phyloP scores from a whole-genome alignment of 2,888 invertebrate species.

The Agrotis clavis region DNA sequence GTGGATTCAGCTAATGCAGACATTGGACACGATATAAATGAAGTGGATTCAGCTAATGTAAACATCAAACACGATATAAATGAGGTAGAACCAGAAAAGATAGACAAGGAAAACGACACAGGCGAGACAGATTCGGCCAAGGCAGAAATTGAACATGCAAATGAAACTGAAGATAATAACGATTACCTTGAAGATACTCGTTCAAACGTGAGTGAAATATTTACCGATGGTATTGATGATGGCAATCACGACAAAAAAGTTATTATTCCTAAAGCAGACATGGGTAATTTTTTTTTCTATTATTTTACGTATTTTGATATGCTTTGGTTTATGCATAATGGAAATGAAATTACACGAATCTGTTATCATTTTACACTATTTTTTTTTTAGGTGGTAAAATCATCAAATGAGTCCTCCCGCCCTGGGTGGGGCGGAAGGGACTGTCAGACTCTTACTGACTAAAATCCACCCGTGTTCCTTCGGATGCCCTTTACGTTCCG shows the following conservation, averaged over 20 bases:
- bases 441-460: too few relatives aligned
- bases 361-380: not conserved
- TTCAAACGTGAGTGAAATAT: conserved; percentile 62
- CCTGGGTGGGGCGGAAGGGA: too few relatives aligned
- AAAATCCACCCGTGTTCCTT: too few relatives aligned
- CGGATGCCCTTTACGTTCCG: too few relatives aligned
- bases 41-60: not conserved
- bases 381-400: too few relatives aligned
- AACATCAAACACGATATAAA: not conserved
- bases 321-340: not conserved
- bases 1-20: not conserved
- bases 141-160: not conserved
- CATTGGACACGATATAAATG: not conserved
- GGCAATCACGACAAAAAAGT: conserved; percentile 76
- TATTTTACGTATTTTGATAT: conserved; percentile 33
- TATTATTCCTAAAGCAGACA: conserved; percentile 77
- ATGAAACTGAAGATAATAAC: conserved; percentile 3
- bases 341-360: not conserved
- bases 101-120: not conserved
- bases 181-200: conserved; percentile 28
- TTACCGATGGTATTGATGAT: conserved; percentile 62
- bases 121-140: not conserved
- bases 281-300: conserved; percentile 77
- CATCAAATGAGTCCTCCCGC: too few relatives aligned
- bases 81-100: not conserved